phyloP scores from a whole-genome alignment of 2,113 vertebrate genomes.

The Sylvilagus bachmani region DNA sequence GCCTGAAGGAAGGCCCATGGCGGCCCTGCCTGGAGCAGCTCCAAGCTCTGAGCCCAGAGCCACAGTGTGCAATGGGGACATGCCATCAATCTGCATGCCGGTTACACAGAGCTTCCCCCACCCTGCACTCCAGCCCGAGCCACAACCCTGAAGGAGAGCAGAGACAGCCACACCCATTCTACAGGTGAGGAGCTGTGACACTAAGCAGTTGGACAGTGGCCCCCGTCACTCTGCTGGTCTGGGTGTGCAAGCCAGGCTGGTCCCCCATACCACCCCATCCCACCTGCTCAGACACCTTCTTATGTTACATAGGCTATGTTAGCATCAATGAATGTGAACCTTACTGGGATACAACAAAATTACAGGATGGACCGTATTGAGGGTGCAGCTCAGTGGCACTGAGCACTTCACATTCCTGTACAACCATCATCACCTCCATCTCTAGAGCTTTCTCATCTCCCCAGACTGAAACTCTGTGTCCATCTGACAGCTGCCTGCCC shows the following conservation, averaged over 20 bases:
- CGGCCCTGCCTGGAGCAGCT: background rate
- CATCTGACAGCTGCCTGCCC: background rate
- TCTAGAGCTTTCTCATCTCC: background rate
- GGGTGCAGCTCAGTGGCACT: background rate
- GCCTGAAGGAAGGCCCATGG: background rate
- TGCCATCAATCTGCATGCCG: accelerated
- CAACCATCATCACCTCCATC: background rate
- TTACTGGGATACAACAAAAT: background rate
- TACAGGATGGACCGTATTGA: background rate
- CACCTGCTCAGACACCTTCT: background rate
- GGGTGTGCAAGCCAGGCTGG: background rate
- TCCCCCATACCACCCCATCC: too few species aligned
- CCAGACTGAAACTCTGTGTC: background rate
- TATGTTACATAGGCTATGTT: background rate
- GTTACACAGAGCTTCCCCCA: background rate
- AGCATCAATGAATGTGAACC: background rate
- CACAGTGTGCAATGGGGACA: background rate
- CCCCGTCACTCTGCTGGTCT: background rate
- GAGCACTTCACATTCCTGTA: too few species aligned
- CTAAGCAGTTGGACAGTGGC: background rate
- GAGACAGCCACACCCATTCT: background rate
- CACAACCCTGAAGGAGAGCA: background rate
- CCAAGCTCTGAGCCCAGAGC: background rate
- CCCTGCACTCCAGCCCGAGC: background rate
- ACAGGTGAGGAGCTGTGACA: background rate